A percentile compares a stretch with the other conserved stretches of the same genome.
phyloP scores from a whole-genome alignment of 2,888 invertebrate genomes.

The Lasioglossum malachurum region DNA sequence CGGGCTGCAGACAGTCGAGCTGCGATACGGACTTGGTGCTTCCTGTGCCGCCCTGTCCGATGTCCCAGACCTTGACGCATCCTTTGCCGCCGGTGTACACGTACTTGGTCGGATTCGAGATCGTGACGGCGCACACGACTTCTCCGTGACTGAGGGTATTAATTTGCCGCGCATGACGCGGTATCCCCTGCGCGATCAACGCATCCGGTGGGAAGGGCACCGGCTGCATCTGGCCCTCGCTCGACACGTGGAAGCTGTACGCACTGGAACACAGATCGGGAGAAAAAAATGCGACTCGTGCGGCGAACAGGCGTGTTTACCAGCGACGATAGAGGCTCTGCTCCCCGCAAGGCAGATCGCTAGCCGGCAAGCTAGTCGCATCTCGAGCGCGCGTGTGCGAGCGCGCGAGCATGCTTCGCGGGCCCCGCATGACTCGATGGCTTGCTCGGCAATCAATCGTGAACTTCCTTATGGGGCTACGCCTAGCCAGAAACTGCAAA shows the following conservation, averaged over 20 bases:
- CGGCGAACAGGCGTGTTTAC: slow-evolving; percentile 45
- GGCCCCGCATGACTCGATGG: background rate
- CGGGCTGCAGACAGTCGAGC: slow-evolving; percentile 96
- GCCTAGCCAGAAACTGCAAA: slow-evolving; percentile 8
- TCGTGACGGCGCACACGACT: slow-evolving; percentile 98
- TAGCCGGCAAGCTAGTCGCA: slow-evolving; percentile 10
- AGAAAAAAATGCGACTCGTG: slow-evolving; percentile 52
- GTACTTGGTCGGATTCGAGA: slow-evolving; percentile 95
- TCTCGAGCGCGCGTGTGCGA: background rate
- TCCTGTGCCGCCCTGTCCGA: slow-evolving; percentile 93
- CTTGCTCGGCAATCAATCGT: background rate
- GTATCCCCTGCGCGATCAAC: slow-evolving; percentile 96
- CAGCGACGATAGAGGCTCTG: slow-evolving; percentile 14
- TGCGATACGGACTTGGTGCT: slow-evolving; percentile 91
- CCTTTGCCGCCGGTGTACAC: slow-evolving; percentile 99
- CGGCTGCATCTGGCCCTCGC: slow-evolving; percentile 95
- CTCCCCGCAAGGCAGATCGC: slow-evolving; percentile 6
- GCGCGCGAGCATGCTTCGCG: background rate
- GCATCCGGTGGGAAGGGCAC: slow-evolving; percentile 98
- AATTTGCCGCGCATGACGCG: slow-evolving; percentile 95
- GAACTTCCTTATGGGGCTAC: background rate
- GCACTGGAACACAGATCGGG: slow-evolving; percentile 88
- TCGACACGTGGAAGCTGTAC: slow-evolving; percentile 97
- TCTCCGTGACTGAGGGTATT: slow-evolving; percentile 97
- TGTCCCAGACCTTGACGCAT: slow-evolving; percentile 99